phyloP scores from a whole-genome alignment of 2,797 vertebrate species.

The Vultur gryphus region DNA sequence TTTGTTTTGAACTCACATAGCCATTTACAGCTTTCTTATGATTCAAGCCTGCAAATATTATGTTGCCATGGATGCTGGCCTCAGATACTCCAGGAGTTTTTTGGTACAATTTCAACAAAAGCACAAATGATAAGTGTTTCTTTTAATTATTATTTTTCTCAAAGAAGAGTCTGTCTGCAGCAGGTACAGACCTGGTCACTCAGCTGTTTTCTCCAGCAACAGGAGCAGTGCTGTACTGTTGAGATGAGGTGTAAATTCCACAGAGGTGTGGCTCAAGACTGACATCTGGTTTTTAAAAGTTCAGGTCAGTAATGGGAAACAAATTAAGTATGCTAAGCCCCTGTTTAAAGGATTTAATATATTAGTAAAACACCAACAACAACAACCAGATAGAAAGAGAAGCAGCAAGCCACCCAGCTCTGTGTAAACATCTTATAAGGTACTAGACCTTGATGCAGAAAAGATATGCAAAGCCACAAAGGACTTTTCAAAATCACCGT shows the following conservation, averaged over 20 bases:
- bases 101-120: background rate
- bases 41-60: conserved; percentile 41
- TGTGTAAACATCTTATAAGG: background rate
- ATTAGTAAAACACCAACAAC: background rate
- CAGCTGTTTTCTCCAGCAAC: background rate
- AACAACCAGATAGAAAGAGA: background rate
- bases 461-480: background rate
- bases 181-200: background rate
- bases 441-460: background rate
- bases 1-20: background rate
- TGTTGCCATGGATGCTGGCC: conserved; percentile 29
- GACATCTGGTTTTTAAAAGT: background rate
- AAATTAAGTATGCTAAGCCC: background rate
- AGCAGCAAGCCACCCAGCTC: background rate
- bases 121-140: background rate
- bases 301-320: background rate
- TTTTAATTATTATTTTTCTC: background rate
- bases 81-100: background rate
- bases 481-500: background rate
- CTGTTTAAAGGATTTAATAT: background rate
- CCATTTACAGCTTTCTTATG: background rate
- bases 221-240: background rate
- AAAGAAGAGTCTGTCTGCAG: background rate
- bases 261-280: background rate
- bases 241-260: background rate